Evolutionary conservation across 2,113 vertebrate genomes (phyloP).

Genomic region (Hippoglossus stenolepis): DNA sequence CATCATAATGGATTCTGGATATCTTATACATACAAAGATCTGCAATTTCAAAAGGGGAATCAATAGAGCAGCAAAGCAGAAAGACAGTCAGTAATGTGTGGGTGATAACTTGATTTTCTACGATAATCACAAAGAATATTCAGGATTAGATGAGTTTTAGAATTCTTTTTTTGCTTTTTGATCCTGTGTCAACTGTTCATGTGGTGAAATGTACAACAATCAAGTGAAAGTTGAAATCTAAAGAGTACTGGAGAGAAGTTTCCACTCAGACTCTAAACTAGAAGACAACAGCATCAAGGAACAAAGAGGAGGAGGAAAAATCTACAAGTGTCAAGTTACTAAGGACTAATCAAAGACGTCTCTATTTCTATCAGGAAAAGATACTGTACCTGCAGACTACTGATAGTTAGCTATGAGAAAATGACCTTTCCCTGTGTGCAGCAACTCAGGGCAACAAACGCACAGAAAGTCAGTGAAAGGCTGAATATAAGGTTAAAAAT

Average conservation of each 20-base stretch:
- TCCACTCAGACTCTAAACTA: background rate
- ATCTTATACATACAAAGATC: background rate
- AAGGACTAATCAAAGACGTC: background rate
- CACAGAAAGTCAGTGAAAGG: background rate
- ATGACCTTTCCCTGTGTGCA: background rate
- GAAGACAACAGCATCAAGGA: background rate
- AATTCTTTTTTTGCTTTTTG: background rate
- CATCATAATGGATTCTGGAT: background rate
- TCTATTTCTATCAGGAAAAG: background rate
- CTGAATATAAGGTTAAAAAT: background rate
- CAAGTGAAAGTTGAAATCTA: background rate
- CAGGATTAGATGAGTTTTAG: background rate
- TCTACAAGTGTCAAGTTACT: slow-evolving; percentile 1
- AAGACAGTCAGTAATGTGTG: background rate
- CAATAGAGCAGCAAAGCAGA: background rate
- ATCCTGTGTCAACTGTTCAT: background rate
- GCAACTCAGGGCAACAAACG: slow-evolving; percentile 30
- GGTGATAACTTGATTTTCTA: background rate
- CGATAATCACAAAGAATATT: slow-evolving; percentile 3
- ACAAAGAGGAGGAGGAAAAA: background rate
- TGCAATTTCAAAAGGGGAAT: background rate
- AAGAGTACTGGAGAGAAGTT: background rate
- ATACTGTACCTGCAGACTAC: background rate
- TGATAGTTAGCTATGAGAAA: background rate
- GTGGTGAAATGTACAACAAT: background rate